phyloP scores from a whole-genome alignment of 2,113 vertebrate species.

The Machaerirhynchus nigripectus region DNA sequence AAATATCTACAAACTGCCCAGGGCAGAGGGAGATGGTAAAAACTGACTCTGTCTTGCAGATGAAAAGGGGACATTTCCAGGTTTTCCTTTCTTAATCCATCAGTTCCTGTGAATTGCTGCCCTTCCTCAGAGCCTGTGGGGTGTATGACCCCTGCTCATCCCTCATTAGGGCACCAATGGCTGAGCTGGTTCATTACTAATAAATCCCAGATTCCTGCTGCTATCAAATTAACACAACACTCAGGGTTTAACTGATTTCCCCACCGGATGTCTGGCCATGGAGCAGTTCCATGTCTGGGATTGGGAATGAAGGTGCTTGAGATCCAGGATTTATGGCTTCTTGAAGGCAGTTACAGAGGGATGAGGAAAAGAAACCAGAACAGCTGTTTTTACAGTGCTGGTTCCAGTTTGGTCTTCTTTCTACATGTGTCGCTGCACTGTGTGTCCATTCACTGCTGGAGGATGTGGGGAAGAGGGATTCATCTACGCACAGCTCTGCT shows the following conservation, averaged over 20 bases:
- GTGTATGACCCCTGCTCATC: not conserved
- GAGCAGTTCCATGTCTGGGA: accelerated
- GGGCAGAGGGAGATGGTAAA: not conserved
- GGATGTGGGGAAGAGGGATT: not conserved
- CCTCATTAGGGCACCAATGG: slow-evolving; percentile 39
- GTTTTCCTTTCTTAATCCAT: slow-evolving; percentile 41
- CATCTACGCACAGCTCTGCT: not conserved
- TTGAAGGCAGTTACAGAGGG: not conserved
- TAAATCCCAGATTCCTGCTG: not conserved
- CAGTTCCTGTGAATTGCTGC: slow-evolving; percentile 39
- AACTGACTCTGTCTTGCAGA: not conserved
- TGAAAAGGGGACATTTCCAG: slow-evolving; percentile 23
- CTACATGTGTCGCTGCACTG: accelerated
- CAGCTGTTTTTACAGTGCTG: not conserved
- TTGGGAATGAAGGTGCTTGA: not conserved
- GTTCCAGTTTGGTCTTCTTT: not conserved
- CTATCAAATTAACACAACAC: not conserved
- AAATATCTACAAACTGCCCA: not conserved
- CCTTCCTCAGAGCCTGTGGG: not conserved
- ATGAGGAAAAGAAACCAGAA: not conserved
- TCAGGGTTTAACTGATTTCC: not conserved
- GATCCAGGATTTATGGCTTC: not conserved
- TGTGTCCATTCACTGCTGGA: not conserved
- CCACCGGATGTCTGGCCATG: not conserved
- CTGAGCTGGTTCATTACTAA: slow-evolving; percentile 11